Conservation (phyloP, 64 coral and sea anemone species). For the Montipora capricornis region DNA sequence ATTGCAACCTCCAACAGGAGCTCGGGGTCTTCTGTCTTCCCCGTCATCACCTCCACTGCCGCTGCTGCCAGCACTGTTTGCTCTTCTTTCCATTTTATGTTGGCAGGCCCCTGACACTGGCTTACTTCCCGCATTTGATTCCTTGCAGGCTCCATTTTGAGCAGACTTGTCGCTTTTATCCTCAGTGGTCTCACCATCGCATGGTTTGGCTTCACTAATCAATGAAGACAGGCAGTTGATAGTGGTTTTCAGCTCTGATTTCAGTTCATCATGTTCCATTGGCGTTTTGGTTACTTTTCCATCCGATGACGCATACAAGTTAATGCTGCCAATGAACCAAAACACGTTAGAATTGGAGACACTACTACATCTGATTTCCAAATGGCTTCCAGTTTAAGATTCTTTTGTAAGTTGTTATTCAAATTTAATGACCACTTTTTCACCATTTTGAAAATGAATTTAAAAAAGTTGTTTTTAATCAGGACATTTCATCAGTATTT, state of each 20-base stretch:
- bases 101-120: neutral
- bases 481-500: too few relatives aligned
- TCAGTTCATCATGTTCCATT: constrained; percentile 1
- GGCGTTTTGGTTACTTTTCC: neutral
- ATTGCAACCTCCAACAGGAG: neutral
- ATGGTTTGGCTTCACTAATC: neutral
- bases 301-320: neutral
- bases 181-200: neutral
- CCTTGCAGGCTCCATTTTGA: neutral
- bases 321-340: neutral
- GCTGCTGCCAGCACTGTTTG: neutral
- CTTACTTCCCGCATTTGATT: neutral
- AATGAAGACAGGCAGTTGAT: neutral
- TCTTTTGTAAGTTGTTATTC: too few relatives aligned
- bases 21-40: neutral
- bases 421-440: too few relatives aligned
- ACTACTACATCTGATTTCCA: too few relatives aligned
- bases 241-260: neutral
- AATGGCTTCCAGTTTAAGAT: too few relatives aligned
- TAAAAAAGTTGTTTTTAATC: too few relatives aligned
- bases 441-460: too few relatives aligned
- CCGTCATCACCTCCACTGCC: constrained; percentile 26
- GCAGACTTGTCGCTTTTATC: neutral
- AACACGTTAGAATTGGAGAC: neutral
- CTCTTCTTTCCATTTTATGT: neutral